phyloP scores from a whole-genome alignment of 2,888 invertebrate genomes.

The Helobdella robusta region DNA sequence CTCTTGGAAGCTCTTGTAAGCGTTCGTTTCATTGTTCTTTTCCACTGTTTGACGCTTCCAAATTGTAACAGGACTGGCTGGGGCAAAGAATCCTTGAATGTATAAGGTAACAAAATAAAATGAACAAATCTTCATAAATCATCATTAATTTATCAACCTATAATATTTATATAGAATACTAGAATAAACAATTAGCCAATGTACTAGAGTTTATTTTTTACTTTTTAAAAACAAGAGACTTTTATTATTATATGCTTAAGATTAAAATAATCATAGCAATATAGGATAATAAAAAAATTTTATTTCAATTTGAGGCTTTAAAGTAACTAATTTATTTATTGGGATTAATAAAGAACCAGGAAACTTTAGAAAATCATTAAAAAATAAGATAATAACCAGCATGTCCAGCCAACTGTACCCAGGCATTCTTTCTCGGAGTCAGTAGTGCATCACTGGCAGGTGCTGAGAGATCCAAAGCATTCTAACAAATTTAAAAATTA shows the following conservation, averaged over 20 bases:
- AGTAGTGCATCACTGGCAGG: constrained; percentile 78
- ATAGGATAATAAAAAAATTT: too few relatives aligned
- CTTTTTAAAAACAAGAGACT: too few relatives aligned
- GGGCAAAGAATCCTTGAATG: constrained; percentile 73
- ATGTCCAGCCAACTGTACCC: constrained; percentile 89
- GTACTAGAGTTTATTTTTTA: not conserved
- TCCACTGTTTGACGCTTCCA: constrained; percentile 73
- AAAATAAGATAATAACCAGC: constrained; percentile 45
- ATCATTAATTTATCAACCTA: not conserved
- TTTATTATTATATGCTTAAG: too few relatives aligned
- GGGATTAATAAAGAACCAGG: too few relatives aligned
- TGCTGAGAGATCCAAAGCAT: constrained; percentile 78
- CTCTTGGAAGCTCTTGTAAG: constrained; percentile 67
- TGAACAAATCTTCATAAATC: not conserved
- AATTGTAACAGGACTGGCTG: constrained; percentile 82
- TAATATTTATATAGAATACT: not conserved
- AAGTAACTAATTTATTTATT: too few relatives aligned
- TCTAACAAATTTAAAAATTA: constrained; percentile 56
- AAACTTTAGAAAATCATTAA: too few relatives aligned
- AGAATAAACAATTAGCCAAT: not conserved
- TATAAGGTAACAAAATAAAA: not conserved
- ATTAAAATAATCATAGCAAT: too few relatives aligned
- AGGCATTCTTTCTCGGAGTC: constrained; percentile 53
- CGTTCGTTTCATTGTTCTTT: constrained; percentile 49
- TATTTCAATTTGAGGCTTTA: too few relatives aligned